A percentile compares a stretch with the other conserved stretches of the same genome.
Evolutionary conservation across 2,888 invertebrate genomes (phyloP).

Genomic region (Drosophila atroscutellata): DNA sequence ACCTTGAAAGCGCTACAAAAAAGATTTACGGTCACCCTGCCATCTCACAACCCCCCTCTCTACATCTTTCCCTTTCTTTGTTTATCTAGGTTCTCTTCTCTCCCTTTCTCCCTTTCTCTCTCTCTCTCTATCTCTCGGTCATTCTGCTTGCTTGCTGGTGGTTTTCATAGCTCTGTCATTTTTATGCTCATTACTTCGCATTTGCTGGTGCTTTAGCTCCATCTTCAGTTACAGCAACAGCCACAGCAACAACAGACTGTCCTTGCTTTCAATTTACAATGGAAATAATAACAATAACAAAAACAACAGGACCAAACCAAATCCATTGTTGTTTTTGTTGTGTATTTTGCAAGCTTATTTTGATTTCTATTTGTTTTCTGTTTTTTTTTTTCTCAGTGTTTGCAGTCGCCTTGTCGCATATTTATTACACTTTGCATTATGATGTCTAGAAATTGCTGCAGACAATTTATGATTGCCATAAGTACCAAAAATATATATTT

Average conservation of each 20-base stretch:
- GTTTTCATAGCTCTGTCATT: constrained; percentile 51
- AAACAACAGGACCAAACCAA: constrained; percentile 8
- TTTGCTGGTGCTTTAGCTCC: constrained; percentile 49
- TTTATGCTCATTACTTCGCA: constrained; percentile 76
- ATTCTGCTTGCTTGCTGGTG: constrained; percentile 5
- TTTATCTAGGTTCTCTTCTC: not conserved
- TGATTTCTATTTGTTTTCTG: constrained; percentile 62
- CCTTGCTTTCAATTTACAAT: constrained; percentile 43
- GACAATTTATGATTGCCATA: constrained; percentile 70
- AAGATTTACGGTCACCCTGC: constrained; percentile 71
- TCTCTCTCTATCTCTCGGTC: not conserved
- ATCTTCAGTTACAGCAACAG: constrained; percentile 4
- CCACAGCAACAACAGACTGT: constrained; percentile 2
- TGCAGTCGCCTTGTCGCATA: constrained; percentile 58
- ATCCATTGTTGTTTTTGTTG: constrained; percentile 19
- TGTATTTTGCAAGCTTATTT: constrained; percentile 54
- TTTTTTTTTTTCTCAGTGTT: constrained; percentile 33
- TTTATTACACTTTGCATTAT: constrained; percentile 77
- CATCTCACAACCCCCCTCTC: constrained; percentile 24
- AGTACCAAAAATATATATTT: constrained; percentile 25
- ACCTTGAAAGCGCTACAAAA: constrained; percentile 77
- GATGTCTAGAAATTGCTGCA: constrained; percentile 69
- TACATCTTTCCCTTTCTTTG: not conserved
- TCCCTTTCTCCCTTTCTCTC: not conserved
- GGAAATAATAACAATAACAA: constrained; percentile 23